Base-by-base conservation (phyloP, 2,888 invertebrate genomes). In the Drosophila yooni region DNA sequence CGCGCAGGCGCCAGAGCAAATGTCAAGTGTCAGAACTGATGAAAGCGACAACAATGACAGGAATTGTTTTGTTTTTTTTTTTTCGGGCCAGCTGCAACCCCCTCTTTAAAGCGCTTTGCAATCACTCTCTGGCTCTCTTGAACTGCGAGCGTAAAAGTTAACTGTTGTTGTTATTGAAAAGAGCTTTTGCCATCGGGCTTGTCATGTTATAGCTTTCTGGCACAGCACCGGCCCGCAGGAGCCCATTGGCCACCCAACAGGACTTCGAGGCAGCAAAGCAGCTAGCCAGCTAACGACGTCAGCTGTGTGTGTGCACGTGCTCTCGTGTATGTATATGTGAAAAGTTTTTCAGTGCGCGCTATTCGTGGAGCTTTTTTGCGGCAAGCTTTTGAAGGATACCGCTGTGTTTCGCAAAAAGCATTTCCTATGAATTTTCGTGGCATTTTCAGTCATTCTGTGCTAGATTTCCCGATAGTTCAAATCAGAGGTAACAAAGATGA, bases 401-500 rank as follows among this genome's bases (percentile, higher is more conserved):
- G 83, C 74, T 43, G 51, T 40, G 59, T 31, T 54, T 65, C 63
- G 64, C 53, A 48, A 83, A 88, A 88, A 87, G 90, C 89, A 78
- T 78, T 88, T 78, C 75, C 74, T 77, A 75, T 74, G 80, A 72
- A 59, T 78, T 76, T 81, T 81, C 73, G 68, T 83, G 79, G 79
- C 82, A 81, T 83, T 83, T 84, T 81, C 81, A 88, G 74, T 92
- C 92, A 92, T 91, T 92, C 91, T 92, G 91, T 89, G 76, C 78
- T 83, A 89, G 89, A 90, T 91, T 92, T 92, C 90, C 91, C 91
- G 83, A 91, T 91, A 90, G 88, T 83, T 87, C 91, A 79, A 91
- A 85, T 88, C 86, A 86, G 79, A 87, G 83, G 89, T 81, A 81
- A 81, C 62, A 71, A 72, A 60, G 54, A 58, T 56, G 59, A 51